phyloP scores from a whole-genome alignment of 2,888 invertebrate species.

The Agrilus mali region DNA sequence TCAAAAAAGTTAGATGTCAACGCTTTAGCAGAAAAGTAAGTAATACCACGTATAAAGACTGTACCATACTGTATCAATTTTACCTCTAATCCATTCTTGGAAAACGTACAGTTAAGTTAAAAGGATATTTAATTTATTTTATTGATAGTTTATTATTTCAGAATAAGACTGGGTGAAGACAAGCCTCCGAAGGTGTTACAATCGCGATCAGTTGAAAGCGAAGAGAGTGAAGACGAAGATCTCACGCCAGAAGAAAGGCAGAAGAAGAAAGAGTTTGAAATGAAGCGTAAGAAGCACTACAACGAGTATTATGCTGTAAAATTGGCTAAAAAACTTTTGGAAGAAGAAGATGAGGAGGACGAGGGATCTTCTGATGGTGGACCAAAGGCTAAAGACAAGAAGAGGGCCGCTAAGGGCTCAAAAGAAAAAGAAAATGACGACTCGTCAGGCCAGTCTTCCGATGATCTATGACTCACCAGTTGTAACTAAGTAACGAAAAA shows the following conservation, averaged over 20 bases:
- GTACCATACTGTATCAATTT: background rate
- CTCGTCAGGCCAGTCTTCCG: no score
- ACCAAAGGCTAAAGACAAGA: no score
- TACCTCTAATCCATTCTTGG: no score
- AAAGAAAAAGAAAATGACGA: no score
- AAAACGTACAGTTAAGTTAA: no score
- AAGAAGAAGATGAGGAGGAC: conserved; percentile 80
- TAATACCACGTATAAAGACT: no score
- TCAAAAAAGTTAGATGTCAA: conserved; percentile 49
- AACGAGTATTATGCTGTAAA: conserved; percentile 95
- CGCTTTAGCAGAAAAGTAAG: conserved; percentile 63
- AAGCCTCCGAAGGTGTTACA: conserved; percentile 37
- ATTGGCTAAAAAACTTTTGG: conserved; percentile 78
- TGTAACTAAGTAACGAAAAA: no score
- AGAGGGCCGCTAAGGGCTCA: no score
- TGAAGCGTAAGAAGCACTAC: conserved; percentile 92
- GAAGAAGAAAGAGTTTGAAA: conserved; percentile 71
- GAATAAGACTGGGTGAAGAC: conserved; percentile 32
- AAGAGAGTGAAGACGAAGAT: conserved; percentile 30
- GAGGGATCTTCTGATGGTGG: conserved; percentile 25
- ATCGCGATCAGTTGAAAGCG: conserved; percentile 22
- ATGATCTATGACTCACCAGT: no score
- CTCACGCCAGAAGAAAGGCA: conserved; percentile 41
- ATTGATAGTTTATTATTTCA: conserved; percentile 10
- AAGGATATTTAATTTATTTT: background rate